Base-by-base conservation (phyloP, 92 coral and sea anemone genomes). In the Zoanthus solanderi region DNA sequence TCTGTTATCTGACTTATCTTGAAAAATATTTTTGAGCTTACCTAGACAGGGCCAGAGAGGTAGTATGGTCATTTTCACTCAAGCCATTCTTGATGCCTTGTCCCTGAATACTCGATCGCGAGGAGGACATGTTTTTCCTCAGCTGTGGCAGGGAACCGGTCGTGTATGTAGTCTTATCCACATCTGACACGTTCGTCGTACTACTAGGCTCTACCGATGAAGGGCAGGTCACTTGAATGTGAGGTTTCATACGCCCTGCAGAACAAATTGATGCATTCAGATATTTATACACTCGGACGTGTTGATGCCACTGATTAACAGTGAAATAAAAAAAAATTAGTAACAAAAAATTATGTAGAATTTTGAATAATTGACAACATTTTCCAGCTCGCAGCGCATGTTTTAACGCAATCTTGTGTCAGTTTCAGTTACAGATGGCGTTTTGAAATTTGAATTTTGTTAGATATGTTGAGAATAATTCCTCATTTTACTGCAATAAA, bases 81-180 rank as follows among this genome's bases (percentile, higher is more conserved):
- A 71, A 66, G 12, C 75, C 32, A 50, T 73, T 56, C 17, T 45
- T 81, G 75, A 28, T 63, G 37, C 14, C 16, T 68, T 81, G 85
- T 9, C 85, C 85, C 31, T 61, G 75, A 5, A 81, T 52, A 81
- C 85, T 81, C 60, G 73, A 71, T 46, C 85, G 74, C 46, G 85
- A 79, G 11, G 74, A 79, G 72, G 84, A 81, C 28, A 47, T 53
- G 5, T 29, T 65, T 81, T 48, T 66, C 14, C 71, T 30, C 3
- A 81, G 56, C 63, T 45, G n/a, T 23, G 57, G 74, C 6, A 37
- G 85, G 23, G 37, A 67, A 16, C 65, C 75, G 37, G 13, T 42
- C 31, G 1, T 37, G 42, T 37, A 37, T 37, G 45, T 16, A 18
- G 69, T 73, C 37, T 80, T 65, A 5, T 72, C 75, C 14, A 34